Base-by-base conservation (phyloP, 2,888 invertebrate genomes). In the Holacanthella duospinosa region DNA sequence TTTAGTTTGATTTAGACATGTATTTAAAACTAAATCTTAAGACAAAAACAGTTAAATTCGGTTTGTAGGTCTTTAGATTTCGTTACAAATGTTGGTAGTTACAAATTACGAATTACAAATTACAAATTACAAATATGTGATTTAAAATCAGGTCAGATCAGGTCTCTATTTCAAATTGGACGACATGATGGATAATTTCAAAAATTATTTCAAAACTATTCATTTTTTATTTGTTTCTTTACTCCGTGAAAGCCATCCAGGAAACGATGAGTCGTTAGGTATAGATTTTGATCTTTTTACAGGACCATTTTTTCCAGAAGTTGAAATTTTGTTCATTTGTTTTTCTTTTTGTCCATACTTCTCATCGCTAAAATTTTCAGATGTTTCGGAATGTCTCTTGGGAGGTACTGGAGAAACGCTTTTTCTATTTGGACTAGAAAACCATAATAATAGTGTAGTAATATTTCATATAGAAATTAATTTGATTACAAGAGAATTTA, bases 211-310 rank as follows among this genome's bases (percentile, higher is more conserved):
- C n/a, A n/a, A n/a, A n/a, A n/a, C n/a, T n/a, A n/a, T 36, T 36
- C 36, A 48, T 48, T 48, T 48, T 21, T 21, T 48, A 16, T 9
- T 4, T 4, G 4, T 48, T 21, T 48, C 48, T 48, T 48, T 48
- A 48, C 59, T 21, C 21, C 55, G 12, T 44, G 84, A 85, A 74
- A 86, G 86, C 87, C 86, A 87, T 61, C 86, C 86, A 43, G 86
- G 85, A 66, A n/a, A n/a, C n/a, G 74, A 84, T 58, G 83, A 82
- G 74, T 86, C 85, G 73, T 85, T 84, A 57, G 86, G 86, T 82
- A 86, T 86, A 6, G 87, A 86, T 56, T 85, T 81, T 1, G 86
- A 86, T 64, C 87, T 56, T 61, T 59, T 55, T 21, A 65, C 43
- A 6, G 26, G 28, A 6, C 43, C 59, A 48, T 62, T 48, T 29